phyloP scores from a whole-genome alignment of 2,797 vertebrate species.

The Eurystomus glaucurus region DNA sequence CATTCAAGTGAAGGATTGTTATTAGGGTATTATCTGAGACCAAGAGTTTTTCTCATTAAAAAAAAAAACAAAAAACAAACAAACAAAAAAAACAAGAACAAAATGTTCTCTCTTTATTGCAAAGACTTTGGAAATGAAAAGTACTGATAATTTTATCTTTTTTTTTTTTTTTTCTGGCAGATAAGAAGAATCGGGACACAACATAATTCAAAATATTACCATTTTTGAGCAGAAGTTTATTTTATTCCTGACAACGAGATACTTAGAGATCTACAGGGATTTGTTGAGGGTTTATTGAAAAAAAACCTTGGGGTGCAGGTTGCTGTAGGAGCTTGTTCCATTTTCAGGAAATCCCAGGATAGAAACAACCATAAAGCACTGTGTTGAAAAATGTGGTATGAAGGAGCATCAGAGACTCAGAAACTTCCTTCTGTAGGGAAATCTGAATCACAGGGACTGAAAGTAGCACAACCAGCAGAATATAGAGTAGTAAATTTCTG shows the following conservation, averaged over 20 bases:
- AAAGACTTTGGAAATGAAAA: constrained; percentile 69
- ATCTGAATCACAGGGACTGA: neutral
- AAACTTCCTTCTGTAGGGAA: neutral
- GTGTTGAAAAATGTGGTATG: neutral
- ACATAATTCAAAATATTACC: constrained; percentile 62
- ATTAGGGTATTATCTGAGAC: neutral
- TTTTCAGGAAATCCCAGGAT: neutral
- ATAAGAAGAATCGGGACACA: constrained; percentile 49
- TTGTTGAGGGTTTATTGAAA: constrained; percentile 40
- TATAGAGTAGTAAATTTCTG: neutral
- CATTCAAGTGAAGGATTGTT: neutral
- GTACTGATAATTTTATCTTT: constrained; percentile 75
- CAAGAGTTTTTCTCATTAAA: neutral
- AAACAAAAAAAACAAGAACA: neutral
- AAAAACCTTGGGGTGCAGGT: constrained; percentile 1
- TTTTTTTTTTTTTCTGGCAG: constrained; percentile 25
- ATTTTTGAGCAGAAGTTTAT: constrained; percentile 35
- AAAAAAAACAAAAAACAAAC: neutral
- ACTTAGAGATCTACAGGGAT: constrained; percentile 23
- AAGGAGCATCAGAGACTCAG: neutral
- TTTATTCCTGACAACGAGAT: constrained; percentile 49
- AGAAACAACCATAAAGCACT: neutral
- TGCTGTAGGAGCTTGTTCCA: neutral
- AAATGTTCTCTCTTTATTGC: constrained; percentile 41
- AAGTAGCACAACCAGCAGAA: neutral